Evolutionary conservation across 2,797 vertebrate species (phyloP).

Genomic region (Cyprinella venusta): DNA sequence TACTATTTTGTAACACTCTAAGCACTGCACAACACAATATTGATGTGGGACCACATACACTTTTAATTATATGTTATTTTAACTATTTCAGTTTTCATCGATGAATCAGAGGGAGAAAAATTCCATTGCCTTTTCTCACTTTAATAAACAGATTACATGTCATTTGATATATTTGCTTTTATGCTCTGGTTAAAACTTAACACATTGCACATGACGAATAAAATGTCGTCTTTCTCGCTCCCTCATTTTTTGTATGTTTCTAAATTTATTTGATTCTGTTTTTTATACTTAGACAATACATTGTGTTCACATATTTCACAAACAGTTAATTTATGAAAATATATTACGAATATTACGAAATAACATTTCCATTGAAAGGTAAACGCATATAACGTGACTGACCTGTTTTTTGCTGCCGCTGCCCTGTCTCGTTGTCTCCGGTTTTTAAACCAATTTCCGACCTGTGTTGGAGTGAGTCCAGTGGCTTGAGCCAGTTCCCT

Average conservation of each 20-base stretch:
- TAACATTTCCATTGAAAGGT: background rate
- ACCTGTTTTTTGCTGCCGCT: conserved; percentile 99
- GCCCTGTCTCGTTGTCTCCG: conserved; percentile 98
- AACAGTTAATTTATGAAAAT: background rate
- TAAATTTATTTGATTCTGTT: background rate
- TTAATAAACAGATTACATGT: background rate
- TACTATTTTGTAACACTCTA: background rate
- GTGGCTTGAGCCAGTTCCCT: conserved; percentile 99
- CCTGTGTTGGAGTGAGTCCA: conserved; percentile 99
- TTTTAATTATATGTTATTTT: background rate
- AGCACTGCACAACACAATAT: background rate
- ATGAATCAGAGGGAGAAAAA: background rate
- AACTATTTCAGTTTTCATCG: background rate
- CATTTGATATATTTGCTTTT: background rate
- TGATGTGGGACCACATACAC: background rate
- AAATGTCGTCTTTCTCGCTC: conserved; percentile 6
- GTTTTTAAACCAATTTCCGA: conserved; percentile 99
- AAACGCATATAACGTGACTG: conserved; percentile 65
- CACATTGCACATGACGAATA: background rate
- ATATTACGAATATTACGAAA: background rate
- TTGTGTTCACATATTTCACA: background rate
- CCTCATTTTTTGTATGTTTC: background rate
- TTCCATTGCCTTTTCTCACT: background rate
- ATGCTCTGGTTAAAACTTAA: background rate
- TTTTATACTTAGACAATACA: background rate